A percentile compares a stretch with the other conserved stretches of the same genome.
Evolutionary conservation across 2,888 invertebrate genomes (phyloP).

Genomic region (Lacanobia wlatinum): DNA sequence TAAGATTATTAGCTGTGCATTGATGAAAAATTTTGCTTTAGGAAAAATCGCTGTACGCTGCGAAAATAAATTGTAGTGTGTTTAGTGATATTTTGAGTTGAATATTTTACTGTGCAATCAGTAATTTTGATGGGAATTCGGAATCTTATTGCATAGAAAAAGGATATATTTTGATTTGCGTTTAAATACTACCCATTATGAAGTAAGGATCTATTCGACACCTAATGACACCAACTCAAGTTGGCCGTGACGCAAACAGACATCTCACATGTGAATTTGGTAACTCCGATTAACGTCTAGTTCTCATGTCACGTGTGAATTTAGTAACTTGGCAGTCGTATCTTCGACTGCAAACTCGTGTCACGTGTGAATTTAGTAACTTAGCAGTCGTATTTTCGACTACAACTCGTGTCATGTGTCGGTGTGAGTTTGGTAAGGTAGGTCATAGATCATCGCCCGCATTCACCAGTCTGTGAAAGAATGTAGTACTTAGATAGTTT

Average conservation of each 20-base stretch:
- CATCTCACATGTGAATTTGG: not conserved
- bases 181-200: too few relatives aligned
- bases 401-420: not conserved
- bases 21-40: too few relatives aligned
- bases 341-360: slow-evolving; percentile 4
- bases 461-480: slow-evolving; percentile 43
- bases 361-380: slow-evolving; percentile 21
- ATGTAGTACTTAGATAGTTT: not conserved
- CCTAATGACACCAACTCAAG: slow-evolving; percentile 8
- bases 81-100: too few relatives aligned
- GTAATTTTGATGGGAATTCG: too few relatives aligned
- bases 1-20: too few relatives aligned
- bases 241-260: slow-evolving; percentile 33
- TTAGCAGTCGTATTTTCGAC: slow-evolving; percentile 1
- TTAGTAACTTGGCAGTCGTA: slow-evolving; percentile 39
- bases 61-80: too few relatives aligned
- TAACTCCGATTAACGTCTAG: too few relatives aligned
- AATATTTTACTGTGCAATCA: too few relatives aligned
- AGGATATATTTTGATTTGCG: too few relatives aligned
- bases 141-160: too few relatives aligned
- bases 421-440: slow-evolving; percentile 1
- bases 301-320: not conserved
- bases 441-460: slow-evolving; percentile 36
- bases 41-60: too few relatives aligned
- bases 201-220: slow-evolving; percentile 14